phyloP scores from a whole-genome alignment of 2,113 vertebrate species.

The Phoxinus phoxinus region DNA sequence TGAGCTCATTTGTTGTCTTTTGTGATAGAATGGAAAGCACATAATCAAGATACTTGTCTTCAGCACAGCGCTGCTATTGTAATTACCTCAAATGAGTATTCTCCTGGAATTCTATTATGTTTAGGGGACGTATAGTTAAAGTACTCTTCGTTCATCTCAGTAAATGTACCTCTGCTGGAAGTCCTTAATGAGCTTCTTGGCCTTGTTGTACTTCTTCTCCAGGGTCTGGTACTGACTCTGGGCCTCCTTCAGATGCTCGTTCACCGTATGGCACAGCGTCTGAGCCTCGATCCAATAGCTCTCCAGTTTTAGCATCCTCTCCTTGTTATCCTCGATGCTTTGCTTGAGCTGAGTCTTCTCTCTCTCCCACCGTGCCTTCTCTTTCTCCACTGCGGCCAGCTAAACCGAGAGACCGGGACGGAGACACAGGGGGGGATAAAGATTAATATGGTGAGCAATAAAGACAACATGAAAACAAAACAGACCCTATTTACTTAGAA shows the following conservation, averaged over 20 bases:
- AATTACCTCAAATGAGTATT: constrained; percentile 11
- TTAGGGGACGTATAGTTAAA: not conserved
- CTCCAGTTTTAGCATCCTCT: constrained; percentile 96
- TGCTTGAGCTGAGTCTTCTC: constrained; percentile 95
- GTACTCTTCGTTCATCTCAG: not conserved
- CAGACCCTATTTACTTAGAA: not conserved
- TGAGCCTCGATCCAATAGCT: constrained; percentile 99
- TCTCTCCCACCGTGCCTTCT: constrained; percentile 95
- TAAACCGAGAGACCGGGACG: constrained; percentile 57
- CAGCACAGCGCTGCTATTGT: not conserved
- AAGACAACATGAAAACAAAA: not conserved
- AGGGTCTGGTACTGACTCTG: constrained; percentile 95
- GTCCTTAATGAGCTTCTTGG: constrained; percentile 98
- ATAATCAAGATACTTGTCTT: constrained; percentile 14
- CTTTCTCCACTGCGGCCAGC: constrained; percentile 92
- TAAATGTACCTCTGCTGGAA: constrained; percentile 94
- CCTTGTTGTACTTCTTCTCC: constrained; percentile 99
- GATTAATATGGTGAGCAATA: not conserved
- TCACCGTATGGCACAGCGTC: constrained; percentile 94
- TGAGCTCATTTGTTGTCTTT: constrained; percentile 26
- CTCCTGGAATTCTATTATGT: not conserved
- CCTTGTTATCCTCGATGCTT: constrained; percentile 98
- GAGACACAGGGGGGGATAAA: not conserved
- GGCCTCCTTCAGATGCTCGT: constrained; percentile 97
- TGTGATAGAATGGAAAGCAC: not conserved